These are phyloP conservation scores for Netelia fuscicornis DNA, from an alignment of 2,888 invertebrate genomes.

Conservation along the genomic window DNA sequence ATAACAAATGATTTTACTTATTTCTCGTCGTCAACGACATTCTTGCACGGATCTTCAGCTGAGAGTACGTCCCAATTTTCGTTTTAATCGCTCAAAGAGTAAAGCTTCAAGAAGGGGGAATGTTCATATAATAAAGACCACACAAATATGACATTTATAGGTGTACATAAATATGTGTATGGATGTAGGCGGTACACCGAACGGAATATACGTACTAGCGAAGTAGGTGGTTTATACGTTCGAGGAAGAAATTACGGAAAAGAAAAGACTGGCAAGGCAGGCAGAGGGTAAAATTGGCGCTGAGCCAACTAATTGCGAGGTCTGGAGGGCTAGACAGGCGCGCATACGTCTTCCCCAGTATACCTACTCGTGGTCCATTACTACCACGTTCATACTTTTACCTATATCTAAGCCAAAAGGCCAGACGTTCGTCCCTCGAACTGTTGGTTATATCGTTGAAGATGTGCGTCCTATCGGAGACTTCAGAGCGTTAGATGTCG, in stretches of 20 bases:
- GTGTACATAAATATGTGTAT: neutral
- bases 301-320: constrained; percentile 64
- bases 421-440: constrained; percentile 16
- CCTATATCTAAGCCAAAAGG: constrained; percentile 17
- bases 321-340: constrained; percentile 50
- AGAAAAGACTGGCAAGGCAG: constrained; percentile 48
- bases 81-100: neutral
- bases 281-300: constrained; percentile 54
- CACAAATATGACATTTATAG: constrained; percentile 24
- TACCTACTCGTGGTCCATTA: constrained; percentile 57
- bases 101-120: neutral
- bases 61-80: neutral
- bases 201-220: constrained; percentile 29
- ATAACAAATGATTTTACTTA: too few relatives aligned
- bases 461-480: constrained; percentile 31
- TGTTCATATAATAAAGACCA: neutral
- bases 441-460: constrained; percentile 24
- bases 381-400: constrained; percentile 21
- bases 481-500: constrained; percentile 42
- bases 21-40: too few relatives aligned
- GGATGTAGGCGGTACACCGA: neutral
- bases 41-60: too few relatives aligned
- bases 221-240: constrained; percentile 42
- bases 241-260: constrained; percentile 50
- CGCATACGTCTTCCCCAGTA: constrained; percentile 56